phyloP scores from a whole-genome alignment of 2,888 invertebrate genomes.

The Horisme vitalbata region DNA sequence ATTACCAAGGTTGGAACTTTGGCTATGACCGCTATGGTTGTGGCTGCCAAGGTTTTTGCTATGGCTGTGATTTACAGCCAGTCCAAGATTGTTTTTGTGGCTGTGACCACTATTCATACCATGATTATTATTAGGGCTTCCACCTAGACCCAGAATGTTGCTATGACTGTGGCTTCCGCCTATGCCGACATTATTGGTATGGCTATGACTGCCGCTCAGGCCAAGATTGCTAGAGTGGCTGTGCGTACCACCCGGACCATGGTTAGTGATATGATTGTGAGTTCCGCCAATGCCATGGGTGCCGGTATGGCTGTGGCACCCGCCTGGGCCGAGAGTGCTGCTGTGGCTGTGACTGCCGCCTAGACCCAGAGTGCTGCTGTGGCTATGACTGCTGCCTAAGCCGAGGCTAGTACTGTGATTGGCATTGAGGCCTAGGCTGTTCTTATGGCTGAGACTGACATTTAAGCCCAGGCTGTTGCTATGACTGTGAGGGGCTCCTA shows the following conservation, averaged over 20 bases:
- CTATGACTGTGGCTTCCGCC: not conserved
- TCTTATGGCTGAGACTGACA: too few relatives aligned
- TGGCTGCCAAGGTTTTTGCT: not conserved
- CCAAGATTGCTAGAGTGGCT: conserved; percentile 6
- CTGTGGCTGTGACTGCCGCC: conserved; percentile 8
- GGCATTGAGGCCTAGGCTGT: too few relatives aligned
- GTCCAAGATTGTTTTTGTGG: not conserved
- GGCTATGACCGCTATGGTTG: not conserved
- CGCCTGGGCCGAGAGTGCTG: conserved; percentile 6
- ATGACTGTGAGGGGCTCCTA: conserved; percentile 10
- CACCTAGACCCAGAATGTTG: conserved; percentile 27
- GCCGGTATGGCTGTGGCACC: conserved; percentile 3
- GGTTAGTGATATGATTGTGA: not conserved
- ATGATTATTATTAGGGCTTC: too few relatives aligned
- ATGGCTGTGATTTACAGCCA: conserved; percentile 1
- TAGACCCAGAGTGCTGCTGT: conserved; percentile 4
- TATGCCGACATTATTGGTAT: not conserved
- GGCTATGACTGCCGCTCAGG: conserved; percentile 3
- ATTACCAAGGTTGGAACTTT: not conserved
- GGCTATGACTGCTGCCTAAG: conserved; percentile 5
- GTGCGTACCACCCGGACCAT: not conserved
- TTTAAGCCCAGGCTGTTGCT: not conserved
- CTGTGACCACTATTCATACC: too few relatives aligned
- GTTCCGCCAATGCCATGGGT: conserved; percentile 2
- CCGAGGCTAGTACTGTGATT: conserved; percentile 5